These are phyloP conservation scores for Syngnathus typhle DNA, from an alignment of 2,113 vertebrate species.

Conservation along the genomic window DNA sequence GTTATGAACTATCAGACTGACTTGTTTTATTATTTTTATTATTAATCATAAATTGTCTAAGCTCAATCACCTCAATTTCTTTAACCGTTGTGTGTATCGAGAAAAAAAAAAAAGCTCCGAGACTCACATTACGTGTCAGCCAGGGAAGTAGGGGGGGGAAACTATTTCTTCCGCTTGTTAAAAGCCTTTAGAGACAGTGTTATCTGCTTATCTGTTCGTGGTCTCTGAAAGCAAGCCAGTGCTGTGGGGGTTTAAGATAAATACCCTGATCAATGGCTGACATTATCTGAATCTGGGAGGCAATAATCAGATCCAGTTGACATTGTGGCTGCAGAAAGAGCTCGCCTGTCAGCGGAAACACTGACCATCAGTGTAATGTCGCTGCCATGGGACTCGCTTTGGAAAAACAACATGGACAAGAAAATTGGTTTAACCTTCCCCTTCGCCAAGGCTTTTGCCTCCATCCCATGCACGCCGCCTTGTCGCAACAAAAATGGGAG, in stretches of 20 bases:
- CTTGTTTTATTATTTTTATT: slow-evolving; percentile 24
- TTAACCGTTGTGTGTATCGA: slow-evolving; percentile 15
- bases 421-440: slow-evolving; percentile 69
- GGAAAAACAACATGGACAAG: slow-evolving; percentile 60
- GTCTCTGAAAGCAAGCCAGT: slow-evolving; percentile 52
- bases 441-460: slow-evolving; percentile 40
- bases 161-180: slow-evolving; percentile 54
- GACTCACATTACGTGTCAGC: slow-evolving; percentile 44
- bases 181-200: slow-evolving; percentile 59
- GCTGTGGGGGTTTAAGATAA: slow-evolving; percentile 56
- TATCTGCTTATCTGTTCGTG: slow-evolving; percentile 54
- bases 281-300: slow-evolving; percentile 67
- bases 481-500: slow-evolving; percentile 46
- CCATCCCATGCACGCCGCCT: slow-evolving; percentile 8
- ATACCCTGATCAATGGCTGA: slow-evolving; percentile 63
- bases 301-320: slow-evolving; percentile 64
- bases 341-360: slow-evolving; percentile 41
- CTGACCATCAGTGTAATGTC: slow-evolving; percentile 41
- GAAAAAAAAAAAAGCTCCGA: slow-evolving; percentile 41
- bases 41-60: not conserved
- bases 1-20: slow-evolving; percentile 11
- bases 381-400: slow-evolving; percentile 38
- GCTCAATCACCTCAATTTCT: no score
- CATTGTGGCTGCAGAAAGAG: slow-evolving; percentile 41
- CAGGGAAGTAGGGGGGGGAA: slow-evolving; percentile 13